Percentiles rank a stretch among this genome's conserved stretches.
Conservation (phyloP, 1,140 invertebrate species). For the Philotrypesis tridentata region DNA sequence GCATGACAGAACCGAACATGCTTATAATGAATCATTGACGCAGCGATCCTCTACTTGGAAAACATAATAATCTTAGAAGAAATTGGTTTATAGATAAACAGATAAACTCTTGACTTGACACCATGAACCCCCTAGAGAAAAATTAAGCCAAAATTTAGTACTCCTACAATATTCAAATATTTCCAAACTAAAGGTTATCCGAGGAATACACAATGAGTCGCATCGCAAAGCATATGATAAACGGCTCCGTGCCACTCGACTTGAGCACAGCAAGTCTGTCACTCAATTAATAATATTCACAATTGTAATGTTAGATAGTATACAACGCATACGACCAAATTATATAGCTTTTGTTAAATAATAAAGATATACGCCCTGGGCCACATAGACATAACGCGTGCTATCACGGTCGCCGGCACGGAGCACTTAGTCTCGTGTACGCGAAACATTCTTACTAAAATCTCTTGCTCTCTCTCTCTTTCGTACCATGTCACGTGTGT, state of each 20-base stretch:
- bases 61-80: slow-evolving; percentile 30
- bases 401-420: slow-evolving; percentile 27
- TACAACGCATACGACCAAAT: slow-evolving; percentile 23
- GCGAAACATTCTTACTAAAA: slow-evolving; percentile 32
- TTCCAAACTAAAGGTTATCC: slow-evolving; percentile 44
- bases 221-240: slow-evolving; percentile 45
- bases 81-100: slow-evolving; percentile 42
- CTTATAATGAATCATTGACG: slow-evolving; percentile 38
- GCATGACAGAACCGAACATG: slow-evolving; percentile 33
- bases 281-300: neutral
- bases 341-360: slow-evolving; percentile 12
- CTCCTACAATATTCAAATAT: slow-evolving; percentile 35
- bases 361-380: neutral
- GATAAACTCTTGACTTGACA: slow-evolving; percentile 45
- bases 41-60: slow-evolving; percentile 41
- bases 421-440: slow-evolving; percentile 38
- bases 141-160: slow-evolving; percentile 44
- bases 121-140: slow-evolving; percentile 25
- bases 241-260: slow-evolving; percentile 39
- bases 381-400: neutral
- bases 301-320: slow-evolving; percentile 4
- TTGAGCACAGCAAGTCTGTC: slow-evolving; percentile 20
- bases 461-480: slow-evolving; percentile 19
- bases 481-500: neutral
- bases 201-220: slow-evolving; percentile 47